Evolutionary conservation across 2,888 invertebrate species (phyloP).

Genomic region (Alsophila aescularia): DNA sequence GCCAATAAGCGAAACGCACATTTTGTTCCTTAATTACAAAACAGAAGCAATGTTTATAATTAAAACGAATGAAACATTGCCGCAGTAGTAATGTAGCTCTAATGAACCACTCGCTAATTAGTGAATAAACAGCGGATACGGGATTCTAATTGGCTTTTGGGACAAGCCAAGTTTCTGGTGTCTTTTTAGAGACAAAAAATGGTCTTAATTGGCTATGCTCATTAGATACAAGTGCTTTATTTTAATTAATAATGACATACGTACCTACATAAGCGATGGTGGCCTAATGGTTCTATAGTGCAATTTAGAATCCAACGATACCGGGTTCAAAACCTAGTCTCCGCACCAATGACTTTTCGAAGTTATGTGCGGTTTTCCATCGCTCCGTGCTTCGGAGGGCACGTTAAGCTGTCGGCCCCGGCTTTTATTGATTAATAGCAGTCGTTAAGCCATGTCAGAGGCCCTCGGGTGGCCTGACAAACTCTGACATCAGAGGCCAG

Average conservation of each 20-base stretch:
- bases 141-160: constrained; percentile 82
- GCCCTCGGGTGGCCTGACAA: too few species aligned
- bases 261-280: too few species aligned
- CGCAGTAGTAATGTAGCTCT: constrained; percentile 75
- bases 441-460: too few species aligned
- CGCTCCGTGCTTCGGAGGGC: too few species aligned
- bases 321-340: too few species aligned
- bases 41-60: constrained; percentile 74
- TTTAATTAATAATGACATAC: neutral
- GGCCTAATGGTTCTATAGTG: too few species aligned
- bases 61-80: constrained; percentile 80
- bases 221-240: constrained; percentile 8
- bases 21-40: constrained; percentile 66
- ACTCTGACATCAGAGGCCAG: too few species aligned
- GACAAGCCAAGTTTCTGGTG: constrained; percentile 59
- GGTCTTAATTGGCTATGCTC: constrained; percentile 22
- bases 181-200: constrained; percentile 45
- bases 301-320: too few species aligned
- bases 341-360: too few species aligned
- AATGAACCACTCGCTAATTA: constrained; percentile 82
- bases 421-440: too few species aligned
- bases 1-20: constrained; percentile 67
- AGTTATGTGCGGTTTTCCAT: too few species aligned
- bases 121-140: constrained; percentile 80
- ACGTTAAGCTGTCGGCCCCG: too few species aligned